Evolutionary conservation across 2,888 invertebrate species (phyloP).

Genomic region (Caenorhabditis becei): DNA sequence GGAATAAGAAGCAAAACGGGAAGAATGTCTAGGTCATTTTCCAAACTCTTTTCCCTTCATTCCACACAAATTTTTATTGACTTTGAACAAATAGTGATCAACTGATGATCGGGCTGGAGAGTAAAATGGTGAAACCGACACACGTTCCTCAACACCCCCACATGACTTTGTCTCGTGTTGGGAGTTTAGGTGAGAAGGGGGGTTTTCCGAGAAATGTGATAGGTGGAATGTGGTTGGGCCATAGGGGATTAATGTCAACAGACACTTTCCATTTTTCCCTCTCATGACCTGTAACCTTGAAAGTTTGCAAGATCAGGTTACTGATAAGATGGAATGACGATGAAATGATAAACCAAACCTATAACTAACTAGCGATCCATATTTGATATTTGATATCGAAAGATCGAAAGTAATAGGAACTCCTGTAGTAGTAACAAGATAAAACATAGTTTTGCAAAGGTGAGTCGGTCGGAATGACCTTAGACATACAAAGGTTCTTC

Average conservation of each 20-base stretch:
- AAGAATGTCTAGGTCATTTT: slow-evolving; percentile 44
- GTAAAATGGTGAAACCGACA: slow-evolving; percentile 27
- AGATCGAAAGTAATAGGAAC: not conserved
- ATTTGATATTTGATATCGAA: not conserved
- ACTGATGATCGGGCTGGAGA: slow-evolving; percentile 46
- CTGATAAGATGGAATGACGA: slow-evolving; percentile 18
- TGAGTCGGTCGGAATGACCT: slow-evolving; percentile 22
- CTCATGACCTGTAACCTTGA: slow-evolving; percentile 27
- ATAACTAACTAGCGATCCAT: not conserved
- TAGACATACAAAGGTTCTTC: slow-evolving; percentile 10
- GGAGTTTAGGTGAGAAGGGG: slow-evolving; percentile 11
- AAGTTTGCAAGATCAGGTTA: slow-evolving; percentile 13
- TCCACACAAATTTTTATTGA: slow-evolving; percentile 48
- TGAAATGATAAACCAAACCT: slow-evolving; percentile 9
- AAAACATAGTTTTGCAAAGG: slow-evolving; percentile 4
- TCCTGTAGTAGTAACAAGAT: not conserved
- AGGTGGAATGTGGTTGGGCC: not conserved
- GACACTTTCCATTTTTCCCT: not conserved
- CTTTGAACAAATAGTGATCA: slow-evolving; percentile 58
- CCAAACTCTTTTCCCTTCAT: slow-evolving; percentile 11
- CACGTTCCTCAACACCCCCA: slow-evolving; percentile 31
- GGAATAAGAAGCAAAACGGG: not conserved
- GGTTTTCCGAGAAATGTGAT: slow-evolving; percentile 14
- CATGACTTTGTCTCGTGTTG: slow-evolving; percentile 38
- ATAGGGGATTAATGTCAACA: not conserved